Evolutionary conservation across 2,797 vertebrate genomes (phyloP).

Genomic region (Cuniculus paca): DNA sequence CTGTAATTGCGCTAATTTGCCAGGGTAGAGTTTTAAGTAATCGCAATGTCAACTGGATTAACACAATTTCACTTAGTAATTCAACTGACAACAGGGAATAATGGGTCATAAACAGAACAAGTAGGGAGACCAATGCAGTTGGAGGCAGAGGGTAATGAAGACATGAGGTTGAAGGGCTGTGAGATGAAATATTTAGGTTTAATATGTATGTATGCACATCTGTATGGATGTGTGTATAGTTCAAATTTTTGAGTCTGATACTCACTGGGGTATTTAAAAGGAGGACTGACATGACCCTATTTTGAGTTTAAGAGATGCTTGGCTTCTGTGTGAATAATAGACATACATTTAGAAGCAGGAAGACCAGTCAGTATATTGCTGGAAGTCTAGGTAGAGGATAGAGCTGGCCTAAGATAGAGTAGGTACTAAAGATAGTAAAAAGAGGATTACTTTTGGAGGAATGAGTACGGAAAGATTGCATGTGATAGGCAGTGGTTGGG

Average conservation of each 20-base stretch:
- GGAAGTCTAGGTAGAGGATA: neutral
- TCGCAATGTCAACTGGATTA: neutral
- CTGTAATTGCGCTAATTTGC: neutral
- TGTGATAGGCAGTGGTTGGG: neutral
- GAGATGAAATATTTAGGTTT: neutral
- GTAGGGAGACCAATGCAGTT: neutral
- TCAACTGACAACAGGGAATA: neutral
- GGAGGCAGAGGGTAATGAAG: neutral
- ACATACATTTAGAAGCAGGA: neutral
- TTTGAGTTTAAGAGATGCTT: neutral
- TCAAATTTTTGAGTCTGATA: neutral
- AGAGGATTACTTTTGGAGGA: neutral
- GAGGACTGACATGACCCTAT: neutral
- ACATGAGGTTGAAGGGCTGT: neutral
- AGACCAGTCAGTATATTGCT: neutral
- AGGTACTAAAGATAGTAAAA: neutral
- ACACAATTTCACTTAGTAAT: slow-evolving; percentile 53
- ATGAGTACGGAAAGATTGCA: neutral
- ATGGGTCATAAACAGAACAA: neutral
- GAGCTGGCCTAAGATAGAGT: neutral
- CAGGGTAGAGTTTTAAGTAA: neutral
- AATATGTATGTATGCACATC: neutral
- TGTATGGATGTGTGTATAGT: neutral
- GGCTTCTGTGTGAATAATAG: neutral
- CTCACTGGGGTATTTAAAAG: neutral